A percentile compares a stretch with the other conserved stretches of the same genome.
phyloP scores from a whole-genome alignment of 2,113 vertebrate genomes.

The Nanorana parkeri region DNA sequence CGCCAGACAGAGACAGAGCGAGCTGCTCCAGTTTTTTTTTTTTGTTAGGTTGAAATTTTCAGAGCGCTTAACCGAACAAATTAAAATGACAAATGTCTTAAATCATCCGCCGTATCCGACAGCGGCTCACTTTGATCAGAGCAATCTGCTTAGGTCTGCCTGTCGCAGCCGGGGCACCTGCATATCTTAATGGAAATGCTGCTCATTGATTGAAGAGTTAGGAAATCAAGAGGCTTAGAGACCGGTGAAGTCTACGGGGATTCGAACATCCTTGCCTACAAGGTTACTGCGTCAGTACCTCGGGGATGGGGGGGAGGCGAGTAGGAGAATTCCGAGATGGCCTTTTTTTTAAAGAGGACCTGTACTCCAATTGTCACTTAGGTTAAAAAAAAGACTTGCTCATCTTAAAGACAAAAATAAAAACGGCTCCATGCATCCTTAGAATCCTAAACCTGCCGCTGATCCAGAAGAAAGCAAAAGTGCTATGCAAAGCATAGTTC shows the following conservation, averaged over 20 bases:
- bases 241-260: background rate
- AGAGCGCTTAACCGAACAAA: constrained; percentile 1
- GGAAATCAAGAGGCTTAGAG: constrained; percentile 9
- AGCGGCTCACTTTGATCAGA: constrained; percentile 48
- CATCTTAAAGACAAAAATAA: too few relatives aligned
- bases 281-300: background rate
- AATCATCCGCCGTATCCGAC: constrained; percentile 21
- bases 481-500: too few relatives aligned
- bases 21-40: too few relatives aligned
- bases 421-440: too few relatives aligned
- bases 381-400: too few relatives aligned
- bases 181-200: constrained; percentile 27
- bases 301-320: background rate
- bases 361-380: too few relatives aligned
- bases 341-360: too few relatives aligned
- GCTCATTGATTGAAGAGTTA: constrained; percentile 22
- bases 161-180: constrained; percentile 2
- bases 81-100: constrained; percentile 35
- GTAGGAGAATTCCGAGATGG: too few relatives aligned
- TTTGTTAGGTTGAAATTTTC: background rate
- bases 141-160: constrained; percentile 31
- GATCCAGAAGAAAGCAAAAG: too few relatives aligned
- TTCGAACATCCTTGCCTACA: background rate
- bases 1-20: too few relatives aligned
- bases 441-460: too few relatives aligned